Evolutionary conservation across 2,797 vertebrate species (phyloP).

Genomic region (Luscinia megarhynchos): DNA sequence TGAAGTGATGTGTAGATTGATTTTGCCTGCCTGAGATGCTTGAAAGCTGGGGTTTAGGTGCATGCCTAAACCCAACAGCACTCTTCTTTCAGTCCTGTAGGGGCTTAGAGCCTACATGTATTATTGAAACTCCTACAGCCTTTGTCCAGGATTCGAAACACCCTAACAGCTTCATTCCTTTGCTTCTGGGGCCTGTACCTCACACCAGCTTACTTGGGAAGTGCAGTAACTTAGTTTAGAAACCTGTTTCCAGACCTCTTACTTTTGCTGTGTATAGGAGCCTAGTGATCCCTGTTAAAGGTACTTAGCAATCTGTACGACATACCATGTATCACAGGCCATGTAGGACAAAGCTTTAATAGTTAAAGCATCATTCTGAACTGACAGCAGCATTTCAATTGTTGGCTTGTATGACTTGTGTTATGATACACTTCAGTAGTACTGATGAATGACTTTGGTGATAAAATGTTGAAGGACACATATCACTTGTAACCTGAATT

Average conservation of each 20-base stretch:
- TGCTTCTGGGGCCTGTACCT: not conserved
- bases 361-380: not conserved
- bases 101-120: not conserved
- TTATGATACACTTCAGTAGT: not conserved
- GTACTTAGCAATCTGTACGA: not conserved
- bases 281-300: not conserved
- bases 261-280: not conserved
- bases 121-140: not conserved
- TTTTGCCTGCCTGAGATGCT: not conserved
- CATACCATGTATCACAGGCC: not conserved
- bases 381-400: not conserved
- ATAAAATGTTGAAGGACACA: not conserved
- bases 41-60: not conserved
- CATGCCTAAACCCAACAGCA: not conserved
- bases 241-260: not conserved
- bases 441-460: not conserved
- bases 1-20: not conserved
- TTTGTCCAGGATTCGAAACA: not conserved
- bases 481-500: not conserved
- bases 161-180: not conserved
- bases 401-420: not conserved
- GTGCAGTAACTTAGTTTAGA: not conserved
- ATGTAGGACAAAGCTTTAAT: not conserved
- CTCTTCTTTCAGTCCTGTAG: not conserved
- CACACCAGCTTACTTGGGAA: not conserved